phyloP scores from a whole-genome alignment of 64 coral and sea anemone species.

The Montipora capricornis region DNA sequence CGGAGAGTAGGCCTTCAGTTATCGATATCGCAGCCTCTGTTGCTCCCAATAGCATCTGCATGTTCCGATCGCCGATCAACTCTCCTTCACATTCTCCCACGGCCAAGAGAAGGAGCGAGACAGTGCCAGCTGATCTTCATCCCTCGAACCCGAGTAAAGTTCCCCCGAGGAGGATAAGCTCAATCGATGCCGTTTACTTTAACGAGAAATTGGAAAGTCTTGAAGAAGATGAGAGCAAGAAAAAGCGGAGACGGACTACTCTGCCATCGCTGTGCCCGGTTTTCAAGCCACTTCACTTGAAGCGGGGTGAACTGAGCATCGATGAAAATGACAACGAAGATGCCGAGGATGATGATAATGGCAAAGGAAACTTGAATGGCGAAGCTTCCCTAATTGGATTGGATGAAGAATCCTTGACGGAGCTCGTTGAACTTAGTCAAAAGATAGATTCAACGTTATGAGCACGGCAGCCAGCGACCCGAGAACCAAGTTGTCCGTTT shows the following conservation, averaged over 20 bases:
- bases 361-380: slow-evolving; percentile 17
- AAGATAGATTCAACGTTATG: slow-evolving; percentile 25
- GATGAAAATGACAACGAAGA: slow-evolving; percentile 25
- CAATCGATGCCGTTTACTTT: slow-evolving; percentile 22
- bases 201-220: slow-evolving; percentile 12
- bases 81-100: slow-evolving; percentile 61
- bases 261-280: slow-evolving; percentile 22
- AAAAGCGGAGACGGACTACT: slow-evolving; percentile 56
- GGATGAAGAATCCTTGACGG: slow-evolving; percentile 66
- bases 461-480: not conserved
- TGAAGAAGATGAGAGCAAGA: not conserved
- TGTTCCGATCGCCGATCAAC: slow-evolving; percentile 73
- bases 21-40: slow-evolving; percentile 75
- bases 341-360: not conserved
- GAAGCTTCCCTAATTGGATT: slow-evolving; percentile 73
- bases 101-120: slow-evolving; percentile 49
- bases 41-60: slow-evolving; percentile 75
- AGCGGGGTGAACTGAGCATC: slow-evolving; percentile 19
- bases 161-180: slow-evolving; percentile 39
- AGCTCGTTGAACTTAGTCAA: slow-evolving; percentile 67
- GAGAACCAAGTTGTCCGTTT: too few relatives aligned
- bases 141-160: not conserved
- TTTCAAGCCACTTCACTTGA: not conserved
- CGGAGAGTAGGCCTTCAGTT: slow-evolving; percentile 35
- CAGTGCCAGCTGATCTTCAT: slow-evolving; percentile 50